Conservation (phyloP, 2,113 vertebrate genomes). For the Ceyx melanurus region DNA sequence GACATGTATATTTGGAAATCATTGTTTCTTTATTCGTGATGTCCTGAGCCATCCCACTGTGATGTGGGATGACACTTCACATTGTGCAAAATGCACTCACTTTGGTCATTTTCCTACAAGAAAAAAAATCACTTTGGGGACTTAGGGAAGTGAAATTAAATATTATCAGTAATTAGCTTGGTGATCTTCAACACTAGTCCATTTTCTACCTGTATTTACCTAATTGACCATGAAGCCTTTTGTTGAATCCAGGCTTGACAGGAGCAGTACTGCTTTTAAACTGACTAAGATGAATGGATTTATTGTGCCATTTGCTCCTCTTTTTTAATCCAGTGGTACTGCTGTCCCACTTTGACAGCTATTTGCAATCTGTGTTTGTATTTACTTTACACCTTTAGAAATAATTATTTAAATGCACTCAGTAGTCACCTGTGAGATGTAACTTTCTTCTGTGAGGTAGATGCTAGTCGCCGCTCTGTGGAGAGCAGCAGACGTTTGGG, state of each 20-base stretch:
- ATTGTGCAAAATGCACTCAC: neutral
- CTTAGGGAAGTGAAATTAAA: constrained; percentile 77
- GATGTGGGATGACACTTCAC: constrained; percentile 1
- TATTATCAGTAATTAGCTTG: constrained; percentile 78
- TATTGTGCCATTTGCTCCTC: constrained; percentile 58
- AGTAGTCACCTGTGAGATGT: accelerated
- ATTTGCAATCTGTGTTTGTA: constrained; percentile 48
- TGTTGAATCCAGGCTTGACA: constrained; percentile 65
- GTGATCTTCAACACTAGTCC: constrained; percentile 73
- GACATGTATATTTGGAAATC: neutral
- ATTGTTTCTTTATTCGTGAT: neutral
- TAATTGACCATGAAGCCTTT: constrained; percentile 82
- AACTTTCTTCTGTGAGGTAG: neutral
- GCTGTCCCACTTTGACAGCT: constrained; percentile 51
- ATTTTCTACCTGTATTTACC: constrained; percentile 79
- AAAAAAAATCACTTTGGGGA: constrained; percentile 64
- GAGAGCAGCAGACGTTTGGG: neutral
- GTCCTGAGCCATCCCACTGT: constrained; percentile 28
- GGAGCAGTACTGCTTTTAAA: constrained; percentile 60
- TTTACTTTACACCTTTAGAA: constrained; percentile 15
- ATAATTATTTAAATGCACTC: neutral
- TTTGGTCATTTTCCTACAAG: constrained; percentile 43
- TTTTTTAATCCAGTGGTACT: constrained; percentile 20
- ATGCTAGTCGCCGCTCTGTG: neutral
- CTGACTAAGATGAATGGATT: constrained; percentile 77